Base-by-base conservation (phyloP, 2,797 vertebrate species). In the Melanogrammus aeglefinus region DNA sequence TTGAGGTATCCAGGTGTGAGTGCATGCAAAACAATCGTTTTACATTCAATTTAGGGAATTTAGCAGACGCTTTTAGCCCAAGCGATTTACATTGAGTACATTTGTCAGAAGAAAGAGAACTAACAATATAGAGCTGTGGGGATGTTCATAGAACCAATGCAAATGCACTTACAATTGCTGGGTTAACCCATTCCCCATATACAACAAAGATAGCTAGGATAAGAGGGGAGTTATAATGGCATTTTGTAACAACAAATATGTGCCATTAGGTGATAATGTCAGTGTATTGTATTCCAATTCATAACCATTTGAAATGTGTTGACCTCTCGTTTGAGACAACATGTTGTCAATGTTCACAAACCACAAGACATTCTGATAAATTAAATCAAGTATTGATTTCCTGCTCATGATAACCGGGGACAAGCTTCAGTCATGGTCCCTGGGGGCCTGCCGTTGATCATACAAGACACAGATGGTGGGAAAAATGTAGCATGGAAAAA, bases 381-480 rank as follows among this genome's bases (percentile, higher is more conserved):
- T 88, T 89, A 89, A 89, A 88, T 85, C 82, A 82, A 84, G 77
- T 83, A 91, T 91, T 83, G 87, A 93, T 91, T 91, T 85, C 88
- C 85, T 92, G 84, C 87, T 85, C 72, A 51, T 84, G 78, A 87
- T 91, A 86, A 90, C 82, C 82, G 86, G 75, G 85, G 83, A 81
- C 78, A 82, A 80, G 86, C 74, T 81, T 85, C 82, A 87, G 78
- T 80, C 51, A 72, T 70, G 70, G 78, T 82, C 78, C 86, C 80
- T 85, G 31, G 27, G 1, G 31, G 83, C 81, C 85, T 63, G 57
- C 81, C 82, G 88, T 85, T 88, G 88, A 75, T 85, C 69, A 33
- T 79, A 83, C 77, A 80, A 77, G 84, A 81, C 82, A 76, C 78
- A 89, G 79, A 86, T 76, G 69, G 73, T 90, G 86, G 86, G 87